A percentile compares a stretch with the other conserved stretches of the same genome.
Conservation (phyloP, 2,113 vertebrate genomes). For the Ophthalmolycus amberensis region DNA sequence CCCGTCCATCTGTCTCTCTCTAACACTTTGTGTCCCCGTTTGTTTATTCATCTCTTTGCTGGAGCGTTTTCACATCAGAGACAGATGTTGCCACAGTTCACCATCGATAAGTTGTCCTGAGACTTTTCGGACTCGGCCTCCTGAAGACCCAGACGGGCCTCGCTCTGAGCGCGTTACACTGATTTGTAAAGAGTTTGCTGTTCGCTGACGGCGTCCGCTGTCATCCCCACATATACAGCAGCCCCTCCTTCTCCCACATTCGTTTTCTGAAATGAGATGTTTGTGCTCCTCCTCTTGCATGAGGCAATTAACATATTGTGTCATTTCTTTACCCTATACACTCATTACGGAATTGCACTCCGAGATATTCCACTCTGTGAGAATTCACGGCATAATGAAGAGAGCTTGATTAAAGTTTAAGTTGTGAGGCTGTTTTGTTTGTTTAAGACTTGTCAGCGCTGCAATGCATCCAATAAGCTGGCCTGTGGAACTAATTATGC, state of each 20-base stretch:
- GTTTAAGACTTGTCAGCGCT: conserved; percentile 42
- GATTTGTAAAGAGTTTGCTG: not conserved
- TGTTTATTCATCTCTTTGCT: not conserved
- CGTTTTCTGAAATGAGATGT: conserved; percentile 73
- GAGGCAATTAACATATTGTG: conserved; percentile 72
- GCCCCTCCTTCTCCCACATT: conserved; percentile 45
- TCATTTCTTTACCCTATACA: conserved; percentile 34
- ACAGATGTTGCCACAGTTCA: not conserved
- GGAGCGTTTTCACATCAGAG: not conserved
- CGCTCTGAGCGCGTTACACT: conserved; percentile 28
- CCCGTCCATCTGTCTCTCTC: conserved; percentile 25
- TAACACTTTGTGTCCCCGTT: not conserved
- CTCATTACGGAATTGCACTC: conserved; percentile 66
- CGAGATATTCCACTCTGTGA: conserved; percentile 49
- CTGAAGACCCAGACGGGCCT: not conserved
- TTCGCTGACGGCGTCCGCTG: conserved; percentile 54
- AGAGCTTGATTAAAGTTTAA: conserved; percentile 70
- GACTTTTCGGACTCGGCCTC: not conserved
- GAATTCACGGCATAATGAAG: conserved; percentile 56
- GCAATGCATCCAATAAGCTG: conserved; percentile 29
- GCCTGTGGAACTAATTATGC: conserved; percentile 59
- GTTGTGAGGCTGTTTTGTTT: conserved; percentile 73
- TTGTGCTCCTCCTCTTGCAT: conserved; percentile 57
- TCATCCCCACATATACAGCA: conserved; percentile 20
- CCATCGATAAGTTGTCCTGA: not conserved